Evolutionary conservation across 1,140 invertebrate genomes (phyloP).

Genomic region (Riptortus pedestris): DNA sequence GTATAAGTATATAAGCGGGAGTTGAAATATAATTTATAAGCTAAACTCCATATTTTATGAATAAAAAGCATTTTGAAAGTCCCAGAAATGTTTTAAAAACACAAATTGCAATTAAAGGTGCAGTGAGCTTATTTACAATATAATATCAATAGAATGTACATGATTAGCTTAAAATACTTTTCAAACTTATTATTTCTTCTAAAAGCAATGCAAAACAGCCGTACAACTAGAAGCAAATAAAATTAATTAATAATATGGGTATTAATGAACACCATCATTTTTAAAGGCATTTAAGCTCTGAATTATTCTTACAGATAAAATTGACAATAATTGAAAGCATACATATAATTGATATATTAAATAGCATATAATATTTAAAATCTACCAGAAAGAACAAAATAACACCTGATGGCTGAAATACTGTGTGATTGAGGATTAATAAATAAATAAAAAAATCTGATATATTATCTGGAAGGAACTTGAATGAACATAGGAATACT

Average conservation of each 20-base stretch:
- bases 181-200: not conserved
- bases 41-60: not conserved
- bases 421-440: too few relatives aligned
- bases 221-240: conserved; percentile 13
- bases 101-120: not conserved
- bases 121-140: not conserved
- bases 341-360: not conserved
- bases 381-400: not conserved
- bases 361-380: not conserved
- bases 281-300: not conserved
- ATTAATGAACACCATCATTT: not conserved
- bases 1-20: not conserved
- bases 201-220: conserved; percentile 12
- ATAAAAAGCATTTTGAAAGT: not conserved
- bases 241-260: not conserved
- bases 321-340: conserved; percentile 5
- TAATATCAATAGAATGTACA: not conserved
- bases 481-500: not conserved
- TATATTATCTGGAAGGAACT: not conserved
- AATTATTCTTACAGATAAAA: not conserved
- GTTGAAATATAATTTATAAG: not conserved
- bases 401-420: not conserved
- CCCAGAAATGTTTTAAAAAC: not conserved
- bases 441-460: too few relatives aligned
- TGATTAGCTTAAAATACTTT: not conserved